phyloP scores from a whole-genome alignment of 2,888 invertebrate species.

The Argyra leucocephala region DNA sequence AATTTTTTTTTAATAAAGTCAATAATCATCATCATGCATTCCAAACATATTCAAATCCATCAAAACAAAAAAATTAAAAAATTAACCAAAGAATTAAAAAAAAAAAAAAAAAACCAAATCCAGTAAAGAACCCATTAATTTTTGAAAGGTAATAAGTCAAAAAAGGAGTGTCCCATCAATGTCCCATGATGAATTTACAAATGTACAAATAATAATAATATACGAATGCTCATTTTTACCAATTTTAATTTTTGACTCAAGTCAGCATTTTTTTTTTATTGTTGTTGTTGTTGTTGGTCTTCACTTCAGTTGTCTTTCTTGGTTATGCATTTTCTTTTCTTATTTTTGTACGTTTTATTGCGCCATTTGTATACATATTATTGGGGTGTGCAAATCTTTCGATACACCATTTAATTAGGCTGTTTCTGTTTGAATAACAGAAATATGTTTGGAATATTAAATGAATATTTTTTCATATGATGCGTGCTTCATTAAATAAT shows the following conservation, averaged over 20 bases:
- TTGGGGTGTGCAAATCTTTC: neutral
- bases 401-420: constrained; percentile 1
- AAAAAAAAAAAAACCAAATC: neutral
- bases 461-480: neutral
- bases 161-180: neutral
- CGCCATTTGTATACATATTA: neutral
- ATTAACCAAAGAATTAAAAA: neutral
- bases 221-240: neutral
- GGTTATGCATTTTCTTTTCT: neutral
- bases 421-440: neutral
- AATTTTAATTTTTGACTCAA: neutral
- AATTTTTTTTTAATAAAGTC: too few relatives aligned
- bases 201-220: neutral
- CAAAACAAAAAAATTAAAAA: too few relatives aligned
- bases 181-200: neutral
- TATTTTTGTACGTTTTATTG: neutral
- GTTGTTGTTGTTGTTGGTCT: too few relatives aligned
- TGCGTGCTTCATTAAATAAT: too few relatives aligned
- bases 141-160: neutral
- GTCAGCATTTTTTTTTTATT: neutral
- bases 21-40: too few relatives aligned
- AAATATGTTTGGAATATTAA: neutral
- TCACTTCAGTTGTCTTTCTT: too few relatives aligned
- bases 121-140: neutral
- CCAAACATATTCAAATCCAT: too few relatives aligned